Evolutionary conservation across 2,888 invertebrate genomes (phyloP).

Genomic region (Tenthredo notha): DNA sequence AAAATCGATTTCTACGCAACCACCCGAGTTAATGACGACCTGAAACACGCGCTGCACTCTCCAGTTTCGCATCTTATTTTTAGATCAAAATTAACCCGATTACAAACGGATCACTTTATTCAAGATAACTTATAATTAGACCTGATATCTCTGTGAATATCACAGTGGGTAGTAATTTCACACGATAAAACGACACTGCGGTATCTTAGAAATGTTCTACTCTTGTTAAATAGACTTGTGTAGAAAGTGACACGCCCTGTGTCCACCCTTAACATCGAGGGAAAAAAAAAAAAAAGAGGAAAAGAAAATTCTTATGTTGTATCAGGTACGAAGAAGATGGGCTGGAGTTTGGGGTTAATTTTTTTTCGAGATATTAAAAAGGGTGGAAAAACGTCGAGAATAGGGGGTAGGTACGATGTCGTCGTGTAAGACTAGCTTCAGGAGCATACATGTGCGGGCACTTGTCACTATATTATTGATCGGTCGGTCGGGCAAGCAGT

Average conservation of each 20-base stretch:
- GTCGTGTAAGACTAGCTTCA: conserved; percentile 32
- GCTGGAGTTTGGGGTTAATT: neutral
- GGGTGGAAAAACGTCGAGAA: neutral
- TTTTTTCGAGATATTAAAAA: neutral
- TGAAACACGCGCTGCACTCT: conserved; percentile 22
- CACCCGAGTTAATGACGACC: conserved; percentile 27
- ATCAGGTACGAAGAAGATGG: neutral
- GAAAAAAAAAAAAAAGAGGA: neutral
- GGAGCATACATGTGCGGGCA: conserved; percentile 51
- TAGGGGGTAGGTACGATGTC: neutral
- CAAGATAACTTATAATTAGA: neutral
- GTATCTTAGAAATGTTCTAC: neutral
- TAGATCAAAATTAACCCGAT: neutral
- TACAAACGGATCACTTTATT: neutral
- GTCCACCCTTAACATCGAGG: neutral
- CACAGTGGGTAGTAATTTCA: neutral
- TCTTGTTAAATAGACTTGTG: neutral
- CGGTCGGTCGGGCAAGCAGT: conserved; percentile 53
- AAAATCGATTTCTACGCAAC: conserved; percentile 41
- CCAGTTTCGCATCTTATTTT: neutral
- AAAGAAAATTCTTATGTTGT: neutral
- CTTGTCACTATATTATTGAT: conserved; percentile 54
- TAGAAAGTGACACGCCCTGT: conserved; percentile 28
- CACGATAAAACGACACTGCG: neutral
- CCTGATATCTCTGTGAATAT: neutral